Percentiles rank a stretch among this genome's conserved stretches.
Conservation (phyloP, 2,888 invertebrate genomes). For the Pinctada fucata region DNA sequence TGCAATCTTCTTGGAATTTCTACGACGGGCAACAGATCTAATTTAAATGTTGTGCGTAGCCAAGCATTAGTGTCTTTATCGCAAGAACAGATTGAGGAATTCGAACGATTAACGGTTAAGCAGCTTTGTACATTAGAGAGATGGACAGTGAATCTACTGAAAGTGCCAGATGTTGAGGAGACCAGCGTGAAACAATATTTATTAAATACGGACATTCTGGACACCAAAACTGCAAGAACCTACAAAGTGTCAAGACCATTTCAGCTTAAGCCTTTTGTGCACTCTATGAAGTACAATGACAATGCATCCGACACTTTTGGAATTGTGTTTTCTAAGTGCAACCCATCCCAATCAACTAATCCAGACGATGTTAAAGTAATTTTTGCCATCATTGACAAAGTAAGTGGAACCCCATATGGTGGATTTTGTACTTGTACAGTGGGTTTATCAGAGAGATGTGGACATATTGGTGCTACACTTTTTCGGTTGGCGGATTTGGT, state of each 20-base stretch:
- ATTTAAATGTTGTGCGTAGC: neutral
- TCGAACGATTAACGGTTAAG: neutral
- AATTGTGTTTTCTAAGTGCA: conserved; percentile 24
- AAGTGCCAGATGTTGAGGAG: neutral
- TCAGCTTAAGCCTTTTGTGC: conserved; percentile 25
- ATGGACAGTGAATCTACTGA: neutral
- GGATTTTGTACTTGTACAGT: conserved; percentile 39
- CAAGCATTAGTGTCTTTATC: neutral
- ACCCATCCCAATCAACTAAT: conserved; percentile 37
- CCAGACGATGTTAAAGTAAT: conserved; percentile 34
- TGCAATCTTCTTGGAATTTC: neutral
- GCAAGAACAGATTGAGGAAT: neutral
- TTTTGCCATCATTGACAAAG: conserved; percentile 26
- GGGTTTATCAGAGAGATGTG: conserved; percentile 29
- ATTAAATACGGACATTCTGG: conserved; percentile 7
- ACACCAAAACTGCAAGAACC: conserved; percentile 8
- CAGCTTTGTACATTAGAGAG: neutral
- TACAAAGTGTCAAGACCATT: conserved; percentile 37
- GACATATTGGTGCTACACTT: conserved; percentile 34
- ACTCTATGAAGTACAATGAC: conserved; percentile 24
- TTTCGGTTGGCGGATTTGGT: conserved; percentile 28
- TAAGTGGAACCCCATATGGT: conserved; percentile 30
- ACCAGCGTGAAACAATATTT: conserved; percentile 17
- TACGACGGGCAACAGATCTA: neutral
- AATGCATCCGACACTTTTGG: conserved; percentile 25